Conservation (phyloP, 2,797 vertebrate genomes). For the Orestias chungarensis region DNA sequence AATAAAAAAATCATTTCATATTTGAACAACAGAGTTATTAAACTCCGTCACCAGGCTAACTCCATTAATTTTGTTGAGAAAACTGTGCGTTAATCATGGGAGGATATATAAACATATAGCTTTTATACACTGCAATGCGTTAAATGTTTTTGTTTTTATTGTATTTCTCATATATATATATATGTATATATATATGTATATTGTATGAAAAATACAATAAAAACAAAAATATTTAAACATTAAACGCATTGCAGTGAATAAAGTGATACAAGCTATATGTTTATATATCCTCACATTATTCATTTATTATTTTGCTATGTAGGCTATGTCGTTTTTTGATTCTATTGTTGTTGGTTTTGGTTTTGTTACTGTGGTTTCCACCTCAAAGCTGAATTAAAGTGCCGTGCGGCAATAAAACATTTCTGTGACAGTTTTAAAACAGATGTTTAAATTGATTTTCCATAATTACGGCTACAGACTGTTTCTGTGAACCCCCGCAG, state of each 20-base stretch:
- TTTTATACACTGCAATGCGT: neutral
- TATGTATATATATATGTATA: too few species aligned
- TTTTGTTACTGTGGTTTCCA: neutral
- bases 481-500: neutral
- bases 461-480: neutral
- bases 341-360: neutral
- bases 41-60: neutral
- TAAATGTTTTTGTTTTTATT: neutral
- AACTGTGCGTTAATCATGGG: too few species aligned
- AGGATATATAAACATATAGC: too few species aligned
- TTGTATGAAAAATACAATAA: neutral
- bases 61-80: neutral
- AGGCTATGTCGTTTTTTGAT: neutral
- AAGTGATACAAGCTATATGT: neutral
- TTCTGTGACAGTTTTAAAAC: neutral
- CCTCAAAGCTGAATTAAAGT: neutral
- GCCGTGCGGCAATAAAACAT: neutral
- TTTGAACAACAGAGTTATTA: neutral
- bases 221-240: conserved; percentile 3
- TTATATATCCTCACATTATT: too few species aligned
- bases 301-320: neutral
- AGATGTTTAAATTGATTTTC: neutral
- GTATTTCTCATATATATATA: neutral
- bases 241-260: neutral
- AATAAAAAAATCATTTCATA: neutral